Evolutionary conservation across 2,888 invertebrate species (phyloP).

Genomic region (Quadroppia sp.): DNA sequence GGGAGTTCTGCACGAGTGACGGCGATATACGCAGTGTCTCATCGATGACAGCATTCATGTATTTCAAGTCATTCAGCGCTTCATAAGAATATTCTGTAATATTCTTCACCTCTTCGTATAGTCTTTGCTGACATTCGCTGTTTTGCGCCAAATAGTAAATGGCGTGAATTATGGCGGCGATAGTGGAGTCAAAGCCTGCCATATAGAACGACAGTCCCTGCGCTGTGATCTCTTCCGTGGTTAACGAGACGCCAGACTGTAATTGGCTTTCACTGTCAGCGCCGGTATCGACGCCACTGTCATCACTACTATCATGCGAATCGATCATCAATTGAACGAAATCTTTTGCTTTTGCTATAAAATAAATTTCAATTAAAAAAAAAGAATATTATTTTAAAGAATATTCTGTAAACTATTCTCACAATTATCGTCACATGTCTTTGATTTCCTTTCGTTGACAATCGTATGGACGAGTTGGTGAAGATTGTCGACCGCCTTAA

Average conservation of each 20-base stretch:
- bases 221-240: constrained; percentile 28
- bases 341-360: constrained; percentile 31
- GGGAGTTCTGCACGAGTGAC: not conserved
- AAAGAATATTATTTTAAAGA: too few relatives aligned
- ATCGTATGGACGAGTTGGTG: too few relatives aligned
- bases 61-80: not conserved
- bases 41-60: constrained; percentile 31
- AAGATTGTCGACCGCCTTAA: too few relatives aligned
- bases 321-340: constrained; percentile 38
- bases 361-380: too few relatives aligned
- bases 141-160: constrained; percentile 50
- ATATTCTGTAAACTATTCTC: too few relatives aligned
- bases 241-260: not conserved
- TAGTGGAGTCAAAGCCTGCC: constrained; percentile 50
- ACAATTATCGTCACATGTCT: too few relatives aligned
- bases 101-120: constrained; percentile 11
- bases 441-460: too few relatives aligned
- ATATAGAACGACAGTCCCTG: constrained; percentile 36
- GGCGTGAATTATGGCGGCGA: constrained; percentile 56
- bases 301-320: constrained; percentile 46
- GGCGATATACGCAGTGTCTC: constrained; percentile 35
- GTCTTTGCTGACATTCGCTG: constrained; percentile 36
- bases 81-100: not conserved
- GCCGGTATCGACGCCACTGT: not conserved
- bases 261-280: not conserved